Base-by-base conservation (phyloP, 2,888 invertebrate genomes). In the Xiphydria camelus region DNA sequence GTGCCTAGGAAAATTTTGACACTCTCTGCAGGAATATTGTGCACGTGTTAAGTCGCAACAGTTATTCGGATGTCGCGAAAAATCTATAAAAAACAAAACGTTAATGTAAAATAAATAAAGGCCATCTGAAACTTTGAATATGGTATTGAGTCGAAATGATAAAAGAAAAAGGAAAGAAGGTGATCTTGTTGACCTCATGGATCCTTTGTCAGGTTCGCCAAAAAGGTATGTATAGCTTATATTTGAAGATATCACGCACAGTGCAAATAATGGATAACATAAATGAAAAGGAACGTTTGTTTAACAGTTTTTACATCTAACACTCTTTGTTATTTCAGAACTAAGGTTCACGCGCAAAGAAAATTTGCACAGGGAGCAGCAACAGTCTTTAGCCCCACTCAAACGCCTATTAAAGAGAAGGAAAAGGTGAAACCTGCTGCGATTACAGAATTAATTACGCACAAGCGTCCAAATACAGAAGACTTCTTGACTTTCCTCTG, bases 401-500 rank as follows among this genome's bases (percentile, higher is more conserved):
- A 77, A 42, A 82, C 85, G 18, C 82, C 85, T 5, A 78, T 82
- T 4, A 82, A 83, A 61, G 85, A 85, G 57, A 80, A 82, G 49
- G 82, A 83, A 53, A 79, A 81, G 53, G 64, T 71, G 29, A 78
- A 78, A 49, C 69, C 76, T 36, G 49, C 71, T 29, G 76, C 81
- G 38, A 82, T 83, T n/a, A 82, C 81, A 25, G 85, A 85, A 61
- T 76, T 85, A 51, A 77, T 85, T 59, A 82, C 84, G 23, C 81
- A 80, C 55, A 85, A 85, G 66, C 79, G 88, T 60, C 89, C 91
- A 17, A 88, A 88, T 66, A 89, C 91, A 2, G 90, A 91, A 77
- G 91, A 92, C 72, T 92, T 92, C 68, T 74, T 92, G 32, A 91
- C 90, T 37, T 92, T 89, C 76, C 78, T 92, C 10, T 91, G 91